A percentile compares a stretch with the other conserved stretches of the same genome.
Evolutionary conservation across 2,888 invertebrate species (phyloP).

Genomic region (Pseudococcus longispinus): DNA sequence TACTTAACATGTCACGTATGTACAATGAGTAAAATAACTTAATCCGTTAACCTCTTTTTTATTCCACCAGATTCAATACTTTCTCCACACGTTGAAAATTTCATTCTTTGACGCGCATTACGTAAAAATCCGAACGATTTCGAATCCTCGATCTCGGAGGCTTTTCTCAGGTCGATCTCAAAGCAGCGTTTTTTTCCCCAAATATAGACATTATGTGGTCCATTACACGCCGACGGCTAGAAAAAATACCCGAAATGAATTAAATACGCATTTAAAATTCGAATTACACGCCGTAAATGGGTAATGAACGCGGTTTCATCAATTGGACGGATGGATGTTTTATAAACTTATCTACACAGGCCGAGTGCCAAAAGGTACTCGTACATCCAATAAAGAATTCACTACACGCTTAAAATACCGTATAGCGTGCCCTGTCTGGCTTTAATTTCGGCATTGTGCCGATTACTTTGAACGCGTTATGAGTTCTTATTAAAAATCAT

Average conservation of each 20-base stretch:
- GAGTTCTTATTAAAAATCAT: conserved; percentile 29
- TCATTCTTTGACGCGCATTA: not conserved
- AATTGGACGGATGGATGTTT: conserved; percentile 21
- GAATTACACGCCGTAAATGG: conserved; percentile 54
- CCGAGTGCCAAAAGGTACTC: conserved; percentile 20
- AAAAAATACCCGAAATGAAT: conserved; percentile 49
- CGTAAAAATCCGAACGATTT: conserved; percentile 8
- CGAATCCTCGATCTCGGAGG: not conserved
- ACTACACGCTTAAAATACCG: conserved; percentile 36
- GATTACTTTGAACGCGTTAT: conserved; percentile 25
- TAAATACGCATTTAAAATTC: conserved; percentile 55
- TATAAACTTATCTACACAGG: not conserved
- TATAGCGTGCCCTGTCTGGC: conserved; percentile 40
- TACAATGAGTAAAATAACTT: not conserved
- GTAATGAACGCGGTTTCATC: conserved; percentile 52
- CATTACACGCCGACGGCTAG: conserved; percentile 17
- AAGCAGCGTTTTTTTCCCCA: not conserved
- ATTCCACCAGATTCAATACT: not conserved
- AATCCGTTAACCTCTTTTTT: conserved; percentile 18
- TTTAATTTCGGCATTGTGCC: conserved; percentile 38
- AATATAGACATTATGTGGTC: conserved; percentile 46
- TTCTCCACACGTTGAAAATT: not conserved
- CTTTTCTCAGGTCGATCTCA: not conserved
- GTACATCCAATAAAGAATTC: conserved; percentile 34
- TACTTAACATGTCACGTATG: not conserved